Evolutionary conservation across 23 tunicate species (phyloP), one percentile per base, ranked within the genome.

Genomic region (Phallusia fumigata): DNA sequence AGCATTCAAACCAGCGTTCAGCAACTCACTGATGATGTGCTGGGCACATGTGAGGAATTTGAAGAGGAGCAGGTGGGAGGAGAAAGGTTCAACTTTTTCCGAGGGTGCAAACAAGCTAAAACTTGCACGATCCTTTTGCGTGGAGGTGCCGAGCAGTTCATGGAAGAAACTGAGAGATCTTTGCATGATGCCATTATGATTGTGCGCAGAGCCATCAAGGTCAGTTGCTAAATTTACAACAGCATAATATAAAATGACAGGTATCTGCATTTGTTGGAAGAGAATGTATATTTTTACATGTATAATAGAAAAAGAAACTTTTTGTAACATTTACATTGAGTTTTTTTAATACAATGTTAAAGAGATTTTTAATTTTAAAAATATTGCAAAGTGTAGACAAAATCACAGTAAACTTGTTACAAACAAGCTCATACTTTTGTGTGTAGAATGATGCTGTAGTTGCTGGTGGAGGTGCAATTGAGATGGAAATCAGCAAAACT

Each of bases 381-480:
- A n/a, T n/a, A n/a, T n/a, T n/a, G n/a, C n/a, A n/a, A n/a, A n/a
- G n/a, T 40, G 5, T 40, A 40, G 47, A 40, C 47, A 40, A 40
- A 3, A 32, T 32, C 32, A 3, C 12, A n/a, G 28, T 30, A 6
- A 3, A 32, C 8, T 32, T 32, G 77, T 32, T n/a, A 6, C 36
- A 32, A 24, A 64, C 16, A 36, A 2, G 30, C 35, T 26, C 13
- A 33, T 32, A 28, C 36, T 53, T 22, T 58, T 36, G 12, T 35
- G 35, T 31, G 21, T 65, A 88, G 86, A 94, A 94, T 81, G 98
- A 94, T 86, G 91, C 98, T 0, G 96, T 96, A 0, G 97, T 96
- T 32, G 99, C 99, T 35, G 99, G 99, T 31, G 99, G 99, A 30
- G 99, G 99, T 31, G 99, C 99, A 19, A 96, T 96, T 84, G 99